phyloP scores from a whole-genome alignment of 2,797 vertebrate species.

The Peromyscus melanophrys region DNA sequence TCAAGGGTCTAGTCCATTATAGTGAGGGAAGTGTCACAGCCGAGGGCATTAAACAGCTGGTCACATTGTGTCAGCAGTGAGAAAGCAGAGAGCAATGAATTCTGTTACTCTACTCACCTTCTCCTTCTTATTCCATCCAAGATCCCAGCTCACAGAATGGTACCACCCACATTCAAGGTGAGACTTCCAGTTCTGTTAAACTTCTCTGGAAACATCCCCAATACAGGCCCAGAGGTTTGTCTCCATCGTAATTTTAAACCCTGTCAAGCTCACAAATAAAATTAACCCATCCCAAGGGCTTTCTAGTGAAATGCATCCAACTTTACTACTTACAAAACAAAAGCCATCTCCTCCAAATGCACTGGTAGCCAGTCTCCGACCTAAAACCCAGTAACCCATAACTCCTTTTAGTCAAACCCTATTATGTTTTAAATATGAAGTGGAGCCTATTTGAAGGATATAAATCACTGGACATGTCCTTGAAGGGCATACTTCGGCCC shows the following conservation, averaged over 20 bases:
- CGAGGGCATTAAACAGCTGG: background rate
- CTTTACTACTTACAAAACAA: background rate
- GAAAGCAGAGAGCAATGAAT: background rate
- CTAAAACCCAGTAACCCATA: rapidly evolving
- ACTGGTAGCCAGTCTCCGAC: background rate
- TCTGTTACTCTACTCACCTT: too few relatives aligned
- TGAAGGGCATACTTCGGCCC: too few relatives aligned
- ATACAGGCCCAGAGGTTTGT: background rate
- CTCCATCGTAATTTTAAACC: background rate
- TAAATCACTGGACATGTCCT: background rate
- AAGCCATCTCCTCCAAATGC: slow-evolving; percentile 8
- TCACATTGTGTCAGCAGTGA: background rate
- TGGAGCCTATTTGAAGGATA: background rate
- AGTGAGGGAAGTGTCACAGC: background rate
- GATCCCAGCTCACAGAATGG: background rate
- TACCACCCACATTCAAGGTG: background rate
- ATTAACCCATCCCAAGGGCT: background rate
- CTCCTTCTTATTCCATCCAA: background rate
- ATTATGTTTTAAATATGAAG: background rate
- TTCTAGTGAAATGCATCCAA: background rate
- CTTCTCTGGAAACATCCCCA: background rate
- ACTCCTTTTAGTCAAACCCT: background rate
- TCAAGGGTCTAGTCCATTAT: background rate
- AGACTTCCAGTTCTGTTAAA: background rate
- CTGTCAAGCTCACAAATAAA: background rate